Evolutionary conservation across 2,113 vertebrate species (phyloP).

Genomic region (Cheilinus undulatus): DNA sequence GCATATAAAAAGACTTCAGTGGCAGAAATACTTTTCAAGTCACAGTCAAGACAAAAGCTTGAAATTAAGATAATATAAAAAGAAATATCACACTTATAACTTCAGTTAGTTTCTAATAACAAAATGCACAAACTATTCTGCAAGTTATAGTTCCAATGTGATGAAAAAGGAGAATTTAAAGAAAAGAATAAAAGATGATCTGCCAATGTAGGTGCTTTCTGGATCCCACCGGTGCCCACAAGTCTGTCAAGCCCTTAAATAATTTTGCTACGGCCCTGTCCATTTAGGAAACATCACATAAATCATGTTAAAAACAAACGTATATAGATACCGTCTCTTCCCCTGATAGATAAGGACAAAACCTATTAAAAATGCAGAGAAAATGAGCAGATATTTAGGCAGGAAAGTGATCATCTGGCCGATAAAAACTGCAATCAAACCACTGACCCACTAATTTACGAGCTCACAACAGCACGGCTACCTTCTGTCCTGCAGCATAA

Average conservation of each 20-base stretch:
- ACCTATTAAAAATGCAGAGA: slow-evolving; percentile 63
- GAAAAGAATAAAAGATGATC: slow-evolving; percentile 24
- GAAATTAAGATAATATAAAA: slow-evolving; percentile 36
- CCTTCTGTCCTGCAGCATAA: slow-evolving; percentile 36
- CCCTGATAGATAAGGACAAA: slow-evolving; percentile 56
- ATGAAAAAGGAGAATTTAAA: slow-evolving; percentile 34
- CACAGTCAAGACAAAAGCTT: slow-evolving; percentile 43
- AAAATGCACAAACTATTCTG: slow-evolving; percentile 1
- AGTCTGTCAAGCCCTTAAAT: slow-evolving; percentile 56
- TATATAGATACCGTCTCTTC: slow-evolving; percentile 33
- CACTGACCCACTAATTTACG: slow-evolving; percentile 62
- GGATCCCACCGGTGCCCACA: slow-evolving; percentile 44
- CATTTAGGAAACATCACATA: slow-evolving; percentile 71
- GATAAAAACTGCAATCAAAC: slow-evolving; percentile 68
- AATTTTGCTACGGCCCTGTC: slow-evolving; percentile 58
- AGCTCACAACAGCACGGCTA: slow-evolving; percentile 53
- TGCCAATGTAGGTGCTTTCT: slow-evolving; percentile 36
- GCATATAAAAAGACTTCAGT: slow-evolving; percentile 35
- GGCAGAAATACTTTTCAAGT: slow-evolving; percentile 46
- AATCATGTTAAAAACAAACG: slow-evolving; percentile 44
- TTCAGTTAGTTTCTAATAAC: slow-evolving; percentile 34
- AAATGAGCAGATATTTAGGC: slow-evolving; percentile 64
- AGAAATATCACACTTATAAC: slow-evolving; percentile 7
- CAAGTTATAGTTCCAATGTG: slow-evolving; percentile 27
- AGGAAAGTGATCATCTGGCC: slow-evolving; percentile 67